Conservation (phyloP, 2,888 invertebrate genomes). For the Phengaris arion region DNA sequence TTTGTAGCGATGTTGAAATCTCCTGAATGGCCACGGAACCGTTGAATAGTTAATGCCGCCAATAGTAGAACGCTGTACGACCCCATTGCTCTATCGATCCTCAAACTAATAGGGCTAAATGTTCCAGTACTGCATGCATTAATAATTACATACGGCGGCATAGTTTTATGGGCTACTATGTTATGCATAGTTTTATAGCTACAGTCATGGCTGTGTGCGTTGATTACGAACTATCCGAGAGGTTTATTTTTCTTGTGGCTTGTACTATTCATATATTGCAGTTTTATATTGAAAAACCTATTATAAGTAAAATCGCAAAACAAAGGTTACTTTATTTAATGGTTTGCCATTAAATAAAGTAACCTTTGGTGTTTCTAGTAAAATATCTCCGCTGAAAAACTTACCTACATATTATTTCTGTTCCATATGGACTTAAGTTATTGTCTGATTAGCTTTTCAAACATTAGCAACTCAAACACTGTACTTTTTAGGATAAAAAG, state of each 20-base stretch:
- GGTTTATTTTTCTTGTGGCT: background rate
- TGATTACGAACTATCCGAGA: background rate
- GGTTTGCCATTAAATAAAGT: no score
- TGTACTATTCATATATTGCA: no score
- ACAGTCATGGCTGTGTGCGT: background rate
- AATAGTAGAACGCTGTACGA: background rate
- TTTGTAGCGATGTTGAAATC: background rate
- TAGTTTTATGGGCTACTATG: conserved; percentile 19
- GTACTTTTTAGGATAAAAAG: no score
- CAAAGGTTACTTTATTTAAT: no score
- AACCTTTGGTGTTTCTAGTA: no score
- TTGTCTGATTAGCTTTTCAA: no score
- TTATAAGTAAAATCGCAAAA: no score
- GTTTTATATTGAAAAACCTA: no score
- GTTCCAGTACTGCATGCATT: conserved; percentile 30
- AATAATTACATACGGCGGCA: conserved; percentile 24
- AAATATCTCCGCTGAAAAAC: no score
- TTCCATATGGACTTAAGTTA: no score
- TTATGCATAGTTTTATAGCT: conserved; percentile 23
- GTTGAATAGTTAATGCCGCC: conserved; percentile 7
- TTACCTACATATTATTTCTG: no score
- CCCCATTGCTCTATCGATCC: conserved; percentile 24
- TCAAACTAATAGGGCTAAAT: conserved; percentile 28
- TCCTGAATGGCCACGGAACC: background rate
- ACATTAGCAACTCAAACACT: no score